Evolutionary conservation across 2,113 vertebrate species (phyloP).

Genomic region (Melospiza georgiana): DNA sequence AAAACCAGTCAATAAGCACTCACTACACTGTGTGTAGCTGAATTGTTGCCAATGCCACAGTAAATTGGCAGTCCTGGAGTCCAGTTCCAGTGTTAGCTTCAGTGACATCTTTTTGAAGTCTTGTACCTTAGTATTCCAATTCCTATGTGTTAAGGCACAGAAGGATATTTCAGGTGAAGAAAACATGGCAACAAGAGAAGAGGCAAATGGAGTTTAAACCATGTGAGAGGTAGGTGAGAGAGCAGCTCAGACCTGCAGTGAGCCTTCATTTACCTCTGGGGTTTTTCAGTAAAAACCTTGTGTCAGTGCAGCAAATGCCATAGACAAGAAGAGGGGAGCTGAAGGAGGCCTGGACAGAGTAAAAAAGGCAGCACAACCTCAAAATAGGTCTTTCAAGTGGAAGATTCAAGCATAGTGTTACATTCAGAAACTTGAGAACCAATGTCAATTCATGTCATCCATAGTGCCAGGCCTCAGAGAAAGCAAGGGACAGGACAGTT

Average conservation of each 20-base stretch:
- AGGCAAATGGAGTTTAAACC: constrained; percentile 10
- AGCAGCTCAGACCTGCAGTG: constrained; percentile 27
- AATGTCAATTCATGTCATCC: neutral
- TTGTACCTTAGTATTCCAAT: constrained; percentile 23
- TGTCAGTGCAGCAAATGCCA: constrained; percentile 45
- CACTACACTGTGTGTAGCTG: constrained; percentile 23
- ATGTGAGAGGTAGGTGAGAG: constrained; percentile 43
- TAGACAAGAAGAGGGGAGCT: neutral
- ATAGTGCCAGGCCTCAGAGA: neutral
- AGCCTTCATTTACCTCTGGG: constrained; percentile 50
- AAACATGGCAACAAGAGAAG: neutral
- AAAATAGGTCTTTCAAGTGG: neutral
- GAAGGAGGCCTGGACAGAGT: neutral
- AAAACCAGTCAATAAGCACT: neutral
- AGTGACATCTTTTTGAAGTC: neutral
- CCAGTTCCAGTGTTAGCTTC: constrained; percentile 52
- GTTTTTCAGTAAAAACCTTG: neutral
- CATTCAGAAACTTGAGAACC: constrained; percentile 10
- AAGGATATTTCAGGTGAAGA: neutral
- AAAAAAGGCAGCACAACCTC: neutral
- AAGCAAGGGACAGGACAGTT: neutral
- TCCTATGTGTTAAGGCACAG: constrained; percentile 19
- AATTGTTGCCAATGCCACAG: constrained; percentile 35
- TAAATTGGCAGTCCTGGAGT: neutral
- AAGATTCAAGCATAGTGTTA: constrained; percentile 56